Evolutionary conservation across 2,797 vertebrate genomes (phyloP), one percentile per base, ranked within the genome.

Genomic region (Phaenicophaeus curvirostris): DNA sequence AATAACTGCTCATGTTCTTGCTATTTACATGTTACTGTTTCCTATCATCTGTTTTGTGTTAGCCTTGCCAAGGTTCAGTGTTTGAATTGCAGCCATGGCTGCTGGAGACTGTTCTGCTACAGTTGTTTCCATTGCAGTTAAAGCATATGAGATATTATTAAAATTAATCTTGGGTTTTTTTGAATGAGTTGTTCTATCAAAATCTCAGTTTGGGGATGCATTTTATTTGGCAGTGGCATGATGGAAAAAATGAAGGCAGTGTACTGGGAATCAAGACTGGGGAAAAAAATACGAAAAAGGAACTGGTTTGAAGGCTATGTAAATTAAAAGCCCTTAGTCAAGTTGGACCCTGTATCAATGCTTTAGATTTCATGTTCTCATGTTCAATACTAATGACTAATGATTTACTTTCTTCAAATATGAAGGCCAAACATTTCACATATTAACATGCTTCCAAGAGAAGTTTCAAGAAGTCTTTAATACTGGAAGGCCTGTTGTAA

Each of bases 1-100:
- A 93, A 72, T 58, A 79, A 62, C 59, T 53, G 9, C 21, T 63
- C 25, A 6, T 37, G 15, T 81, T 91, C 57, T 41, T 91, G 28
- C 69, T 96, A 37, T 94, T 94, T 94, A 55, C 79, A 53, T 88
- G 41, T 85, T 62, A 24, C 68, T 59, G 0, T 84, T 89, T 83
- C 63, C 37, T 81, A 13, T 85, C 76, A 65, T 83, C 76, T 90
- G 76, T 33, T 87, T 63, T 1, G 2, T 0, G 5, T 96, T 75
- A 78, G 69, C 76, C 58, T 59, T 93, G 67, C 77, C 59, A 53
- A 51, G 59, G 39, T 7, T 79, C 63, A 27, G 41, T 3, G 20
- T 73, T 37, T 85, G 92, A 77, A 59, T 44, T 1, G 0, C 53
- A 59, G 75, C 72, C 37, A 2, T 7, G 65, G 59, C 89, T 74